Base-by-base conservation (phyloP, 1,140 invertebrate genomes). In the Macrotrachela quadricornifera region DNA sequence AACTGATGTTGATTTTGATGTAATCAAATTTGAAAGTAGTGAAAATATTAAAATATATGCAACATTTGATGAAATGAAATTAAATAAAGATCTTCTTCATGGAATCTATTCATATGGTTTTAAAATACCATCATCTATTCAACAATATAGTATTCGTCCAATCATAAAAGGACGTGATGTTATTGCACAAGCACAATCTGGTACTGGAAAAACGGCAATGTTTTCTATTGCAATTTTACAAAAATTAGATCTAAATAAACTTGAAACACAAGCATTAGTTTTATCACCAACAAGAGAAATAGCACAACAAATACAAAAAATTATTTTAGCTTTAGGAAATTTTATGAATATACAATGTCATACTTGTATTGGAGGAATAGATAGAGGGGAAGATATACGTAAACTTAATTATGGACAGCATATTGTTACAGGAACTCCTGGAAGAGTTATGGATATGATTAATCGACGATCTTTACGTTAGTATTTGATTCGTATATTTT, bases 301-400 rank as follows among this genome's bases (percentile, higher is more conserved):
- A 59, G 94, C 94, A 6, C 80, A 81, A 17, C 94, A 99, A 68
- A 96, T 97, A 61, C 92, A 99, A 67, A 97, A 97, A 72, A 91
- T 96, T 14, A 85, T 96, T 56, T 71, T 97, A 11, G 92, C 92
- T 14, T 71, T 99, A 49, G 94, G 94, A 11, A 91, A 97, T 68
- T 95, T 94, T 67, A 95, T 97, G 88, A 95, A 84, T 72, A 88
- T 96, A 0, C 91, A 96, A 63, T 97, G 91, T 66, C 92, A 99
- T 73, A 82, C 90, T 17, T 99, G 94, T 68, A 97, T 97, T 70
- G 94, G 94, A 54, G 94, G 92, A 16, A 97, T 91, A 14, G 96
- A 91, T 71, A 72, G 97, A 44, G 87, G 90, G 14, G 92, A 99
- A 73, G 94, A 99, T 65, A 94, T 96, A 37, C 77, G 91, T 46